Conservation (phyloP, 2,888 invertebrate genomes). For the Eupithecia insigniata region DNA sequence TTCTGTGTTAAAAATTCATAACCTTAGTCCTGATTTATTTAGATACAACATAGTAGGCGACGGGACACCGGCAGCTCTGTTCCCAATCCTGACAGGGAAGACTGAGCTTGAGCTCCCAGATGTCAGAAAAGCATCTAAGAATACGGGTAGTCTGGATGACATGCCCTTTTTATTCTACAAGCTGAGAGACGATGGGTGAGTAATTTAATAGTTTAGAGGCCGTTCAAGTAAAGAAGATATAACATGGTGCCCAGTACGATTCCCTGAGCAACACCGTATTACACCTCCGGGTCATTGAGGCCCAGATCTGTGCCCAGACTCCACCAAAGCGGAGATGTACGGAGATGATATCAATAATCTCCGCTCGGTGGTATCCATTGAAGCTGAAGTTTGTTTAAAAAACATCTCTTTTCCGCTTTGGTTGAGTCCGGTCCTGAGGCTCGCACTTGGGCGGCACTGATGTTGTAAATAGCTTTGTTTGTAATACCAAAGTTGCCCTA, state of each 20-base stretch:
- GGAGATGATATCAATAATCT: too few species aligned
- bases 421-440: too few species aligned
- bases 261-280: neutral
- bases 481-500: neutral
- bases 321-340: too few species aligned
- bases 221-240: neutral
- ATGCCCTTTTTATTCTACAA: conserved; percentile 95
- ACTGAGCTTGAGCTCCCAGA: conserved; percentile 95
- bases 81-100: conserved; percentile 93
- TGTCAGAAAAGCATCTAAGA: conserved; percentile 87
- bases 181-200: conserved; percentile 86
- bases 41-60: conserved; percentile 92
- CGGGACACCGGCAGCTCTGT: conserved; percentile 93
- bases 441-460: neutral
- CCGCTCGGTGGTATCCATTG: too few species aligned
- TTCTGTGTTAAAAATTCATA: neutral
- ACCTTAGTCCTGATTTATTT: conserved; percentile 25
- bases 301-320: too few species aligned
- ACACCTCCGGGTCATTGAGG: neutral
- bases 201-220: neutral
- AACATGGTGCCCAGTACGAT: neutral
- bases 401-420: too few species aligned
- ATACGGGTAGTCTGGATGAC: conserved; percentile 87
- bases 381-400: too few species aligned
- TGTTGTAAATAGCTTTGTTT: neutral